These are phyloP conservation scores for Emydura subglobosa DNA, from an alignment of 2,113 vertebrate genomes.

Conservation along the genomic window DNA sequence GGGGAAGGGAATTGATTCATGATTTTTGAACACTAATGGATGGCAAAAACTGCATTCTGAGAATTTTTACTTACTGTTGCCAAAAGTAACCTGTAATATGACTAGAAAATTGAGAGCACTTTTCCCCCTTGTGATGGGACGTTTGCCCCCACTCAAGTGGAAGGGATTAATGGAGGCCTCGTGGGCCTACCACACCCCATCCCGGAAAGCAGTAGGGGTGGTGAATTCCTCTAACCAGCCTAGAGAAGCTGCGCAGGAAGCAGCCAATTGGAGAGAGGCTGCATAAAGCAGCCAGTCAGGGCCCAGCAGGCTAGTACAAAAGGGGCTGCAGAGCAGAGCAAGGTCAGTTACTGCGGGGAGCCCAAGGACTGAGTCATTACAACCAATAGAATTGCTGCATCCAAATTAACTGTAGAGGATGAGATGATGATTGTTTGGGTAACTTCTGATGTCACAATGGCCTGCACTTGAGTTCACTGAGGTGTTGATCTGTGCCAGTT, in stretches of 20 bases:
- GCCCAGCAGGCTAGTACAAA: too few relatives aligned
- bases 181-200: too few relatives aligned
- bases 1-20: neutral
- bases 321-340: too few relatives aligned
- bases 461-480: neutral
- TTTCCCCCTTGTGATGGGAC: neutral
- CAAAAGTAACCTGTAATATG: neutral
- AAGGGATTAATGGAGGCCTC: too few relatives aligned
- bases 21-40: neutral
- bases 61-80: neutral
- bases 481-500: neutral
- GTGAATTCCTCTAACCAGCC: too few relatives aligned
- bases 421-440: slow-evolving; percentile 23
- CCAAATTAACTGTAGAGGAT: slow-evolving; percentile 39
- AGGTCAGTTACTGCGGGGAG: too few relatives aligned
- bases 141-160: too few relatives aligned
- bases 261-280: too few relatives aligned
- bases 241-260: too few relatives aligned
- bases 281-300: too few relatives aligned
- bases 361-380: slow-evolving; percentile 10
- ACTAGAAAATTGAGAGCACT: neutral
- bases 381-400: slow-evolving; percentile 39
- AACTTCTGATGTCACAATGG: slow-evolving; percentile 35
- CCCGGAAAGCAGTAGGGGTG: too few relatives aligned
- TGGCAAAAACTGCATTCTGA: neutral